Percentiles rank a stretch among this genome's conserved stretches.
phyloP scores from a whole-genome alignment of 2,113 vertebrate genomes.

The Callithrix jacchus region DNA sequence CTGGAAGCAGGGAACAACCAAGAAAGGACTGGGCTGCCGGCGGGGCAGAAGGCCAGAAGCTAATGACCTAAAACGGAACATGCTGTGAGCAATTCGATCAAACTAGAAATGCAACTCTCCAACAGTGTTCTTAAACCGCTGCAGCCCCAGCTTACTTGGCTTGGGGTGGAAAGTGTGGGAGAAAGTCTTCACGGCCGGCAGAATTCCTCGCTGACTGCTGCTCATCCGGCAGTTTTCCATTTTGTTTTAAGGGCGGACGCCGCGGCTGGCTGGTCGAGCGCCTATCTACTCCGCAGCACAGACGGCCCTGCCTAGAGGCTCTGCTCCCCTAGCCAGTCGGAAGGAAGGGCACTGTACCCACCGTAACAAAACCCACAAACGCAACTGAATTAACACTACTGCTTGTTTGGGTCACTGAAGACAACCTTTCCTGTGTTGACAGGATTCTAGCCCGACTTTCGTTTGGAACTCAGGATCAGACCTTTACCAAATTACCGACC shows the following conservation, averaged over 20 bases:
- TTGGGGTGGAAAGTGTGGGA: neutral
- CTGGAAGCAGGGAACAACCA: neutral
- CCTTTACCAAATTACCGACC: neutral
- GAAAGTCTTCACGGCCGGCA: neutral
- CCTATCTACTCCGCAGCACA: neutral
- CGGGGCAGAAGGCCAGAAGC: neutral
- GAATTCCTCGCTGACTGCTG: neutral
- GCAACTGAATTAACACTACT: neutral
- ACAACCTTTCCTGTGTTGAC: neutral
- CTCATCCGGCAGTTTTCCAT: neutral
- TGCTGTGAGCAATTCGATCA: neutral
- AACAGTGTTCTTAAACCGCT: neutral
- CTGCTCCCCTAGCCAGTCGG: neutral
- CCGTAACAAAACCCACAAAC: neutral
- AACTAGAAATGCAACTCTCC: neutral
- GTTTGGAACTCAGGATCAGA: neutral
- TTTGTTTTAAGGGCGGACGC: neutral
- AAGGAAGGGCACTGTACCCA: neutral
- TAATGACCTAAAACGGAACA: slow-evolving; percentile 34
- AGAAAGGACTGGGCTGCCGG: neutral
- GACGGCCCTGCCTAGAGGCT: neutral
- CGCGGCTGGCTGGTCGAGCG: neutral
- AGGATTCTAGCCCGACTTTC: neutral
- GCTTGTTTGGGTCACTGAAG: neutral
- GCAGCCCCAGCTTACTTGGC: neutral